A percentile compares a stretch with the other conserved stretches of the same genome.
Evolutionary conservation across 1,140 invertebrate genomes (phyloP).

Genomic region (Anastatus disparis): DNA sequence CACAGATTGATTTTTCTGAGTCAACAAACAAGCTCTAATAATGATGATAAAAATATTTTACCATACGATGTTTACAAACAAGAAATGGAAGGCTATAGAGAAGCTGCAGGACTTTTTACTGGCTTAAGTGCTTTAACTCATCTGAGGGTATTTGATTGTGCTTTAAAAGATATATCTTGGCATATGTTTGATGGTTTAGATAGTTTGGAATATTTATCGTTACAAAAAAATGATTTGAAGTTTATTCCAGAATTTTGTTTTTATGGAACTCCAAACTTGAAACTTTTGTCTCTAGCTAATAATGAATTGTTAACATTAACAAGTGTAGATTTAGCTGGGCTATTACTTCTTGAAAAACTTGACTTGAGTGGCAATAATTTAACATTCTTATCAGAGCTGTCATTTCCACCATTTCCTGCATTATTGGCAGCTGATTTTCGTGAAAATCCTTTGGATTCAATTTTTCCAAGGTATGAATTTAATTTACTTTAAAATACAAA

Average conservation of each 20-base stretch:
- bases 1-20: constrained; percentile 60
- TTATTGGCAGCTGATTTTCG: constrained; percentile 71
- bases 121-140: constrained; percentile 69
- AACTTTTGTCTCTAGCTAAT: constrained; percentile 71
- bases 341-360: constrained; percentile 73
- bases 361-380: constrained; percentile 75
- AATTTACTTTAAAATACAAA: not conserved
- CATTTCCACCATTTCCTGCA: constrained; percentile 76
- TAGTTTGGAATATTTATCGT: constrained; percentile 70
- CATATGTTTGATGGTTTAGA: constrained; percentile 76
- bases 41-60: constrained; percentile 69
- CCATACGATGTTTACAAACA: constrained; percentile 73
- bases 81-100: constrained; percentile 65
- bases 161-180: constrained; percentile 73
- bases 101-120: constrained; percentile 64
- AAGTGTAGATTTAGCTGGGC: constrained; percentile 74
- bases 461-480: constrained; percentile 69
- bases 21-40: constrained; percentile 52
- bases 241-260: constrained; percentile 77
- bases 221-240: constrained; percentile 73
- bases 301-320: constrained; percentile 74
- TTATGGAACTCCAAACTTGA: constrained; percentile 73
- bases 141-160: constrained; percentile 70
- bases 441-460: constrained; percentile 73
- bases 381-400: constrained; percentile 75